Base-by-base conservation (phyloP, 2,797 vertebrate genomes). In the Acanthis flammea region DNA sequence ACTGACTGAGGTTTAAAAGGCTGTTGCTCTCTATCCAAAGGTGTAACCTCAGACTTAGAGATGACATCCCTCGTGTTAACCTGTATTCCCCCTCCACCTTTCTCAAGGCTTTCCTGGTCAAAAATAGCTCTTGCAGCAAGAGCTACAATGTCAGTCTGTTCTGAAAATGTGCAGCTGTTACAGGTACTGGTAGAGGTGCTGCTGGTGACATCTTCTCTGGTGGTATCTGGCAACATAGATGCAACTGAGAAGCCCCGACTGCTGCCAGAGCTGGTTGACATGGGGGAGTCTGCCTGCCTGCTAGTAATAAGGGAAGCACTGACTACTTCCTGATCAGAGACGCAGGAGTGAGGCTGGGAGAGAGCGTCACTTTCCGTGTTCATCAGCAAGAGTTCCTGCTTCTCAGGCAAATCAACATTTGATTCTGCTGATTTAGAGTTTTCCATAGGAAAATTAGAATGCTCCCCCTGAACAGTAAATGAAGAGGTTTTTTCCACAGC, bases 231-330 rank as follows among this genome's bases (percentile, higher is more conserved):
- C 95, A 99, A 98, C 99, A 99, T 99, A 4, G 99, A 99, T 2
- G 99, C 99, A 85, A 99, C 99, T 2, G 99, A 99, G 97, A 99
- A 99, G 54, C 99, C 98, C 68, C 98, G 98, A 72, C 98, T 99
- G 75, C 98, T 98, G 37, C 97, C 98, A 50, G 98, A 98, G 72
- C 98, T 98, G 31, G 98, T 97, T 33, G 98, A 98, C 98, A 99
- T 97, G 0, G 99, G 99, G 21, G 99, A 99, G 93, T 99, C 99
- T 0, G 98, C 98, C 94, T 99, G 99, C 86, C 99, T 97, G 90
- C 88, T 98, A 15, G 98, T 70, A 3, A 98, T 96, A 85, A 98
- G 95, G 14, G 98, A 97, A 47, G 98, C 97, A 61, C 97, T 97
- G 54, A 98, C 96, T 4, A 97, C 95, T 77, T 99, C 99, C 83